Percentiles rank a stretch among this genome's conserved stretches.
phyloP scores from a whole-genome alignment of 2,113 vertebrate species.

The Trinectes maculatus region DNA sequence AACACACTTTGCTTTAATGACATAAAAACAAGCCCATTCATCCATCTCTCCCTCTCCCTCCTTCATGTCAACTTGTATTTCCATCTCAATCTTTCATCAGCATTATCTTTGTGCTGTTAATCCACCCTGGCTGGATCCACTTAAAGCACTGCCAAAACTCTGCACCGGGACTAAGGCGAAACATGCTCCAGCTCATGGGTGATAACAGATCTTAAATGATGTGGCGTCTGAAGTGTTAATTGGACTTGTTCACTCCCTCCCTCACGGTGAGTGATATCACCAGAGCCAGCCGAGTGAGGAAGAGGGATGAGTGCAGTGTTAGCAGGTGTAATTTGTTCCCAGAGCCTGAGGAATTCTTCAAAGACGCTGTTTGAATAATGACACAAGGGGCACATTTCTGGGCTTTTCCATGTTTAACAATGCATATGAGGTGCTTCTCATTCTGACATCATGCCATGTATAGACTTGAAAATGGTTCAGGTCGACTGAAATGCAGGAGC shows the following conservation, averaged over 20 bases:
- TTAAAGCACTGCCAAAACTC: constrained; percentile 43
- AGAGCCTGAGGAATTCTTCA: constrained; percentile 7
- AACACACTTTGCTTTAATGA: not conserved
- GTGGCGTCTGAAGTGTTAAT: not conserved
- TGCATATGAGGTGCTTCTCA: constrained; percentile 54
- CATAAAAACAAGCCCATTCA: constrained; percentile 40
- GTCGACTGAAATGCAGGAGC: constrained; percentile 47
- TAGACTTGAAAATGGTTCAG: constrained; percentile 34
- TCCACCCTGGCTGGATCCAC: constrained; percentile 31
- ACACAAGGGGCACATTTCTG: constrained; percentile 28
- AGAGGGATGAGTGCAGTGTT: constrained; percentile 6
- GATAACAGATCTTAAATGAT: constrained; percentile 47
- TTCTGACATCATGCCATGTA: constrained; percentile 61
- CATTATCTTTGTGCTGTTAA: constrained; percentile 28
- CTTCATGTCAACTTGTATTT: constrained; percentile 26
- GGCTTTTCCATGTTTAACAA: constrained; percentile 33
- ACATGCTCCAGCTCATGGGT: constrained; percentile 38
- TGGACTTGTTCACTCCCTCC: constrained; percentile 14
- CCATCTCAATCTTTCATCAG: constrained; percentile 36
- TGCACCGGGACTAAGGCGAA: constrained; percentile 5
- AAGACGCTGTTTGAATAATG: constrained; percentile 36
- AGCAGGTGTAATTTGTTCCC: constrained; percentile 53
- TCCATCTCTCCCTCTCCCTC: constrained; percentile 21
- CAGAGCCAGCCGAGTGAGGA: not conserved
- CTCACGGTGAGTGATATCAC: constrained; percentile 12